Evolutionary conservation across 1,140 invertebrate genomes (phyloP).

Genomic region (Battus philenor): DNA sequence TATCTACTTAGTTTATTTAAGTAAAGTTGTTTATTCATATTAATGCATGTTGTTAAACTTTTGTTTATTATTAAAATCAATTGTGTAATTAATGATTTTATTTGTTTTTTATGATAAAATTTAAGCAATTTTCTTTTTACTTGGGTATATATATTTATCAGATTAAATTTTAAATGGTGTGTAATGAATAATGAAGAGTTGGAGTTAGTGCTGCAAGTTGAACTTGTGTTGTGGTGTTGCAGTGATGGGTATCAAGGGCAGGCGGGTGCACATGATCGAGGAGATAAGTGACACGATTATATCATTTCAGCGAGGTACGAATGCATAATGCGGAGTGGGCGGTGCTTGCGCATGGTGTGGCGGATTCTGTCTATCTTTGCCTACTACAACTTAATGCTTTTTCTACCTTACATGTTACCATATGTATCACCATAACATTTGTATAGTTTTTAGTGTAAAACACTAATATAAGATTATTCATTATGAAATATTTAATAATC

Average conservation of each 20-base stretch:
- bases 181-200: too few species aligned
- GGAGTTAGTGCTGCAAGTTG: constrained; percentile 21
- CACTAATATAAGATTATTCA: too few species aligned
- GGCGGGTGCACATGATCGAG: constrained; percentile 97
- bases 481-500: too few species aligned
- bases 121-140: too few species aligned
- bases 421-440: too few species aligned
- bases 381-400: constrained; percentile 19
- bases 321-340: constrained; percentile 40
- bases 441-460: too few species aligned
- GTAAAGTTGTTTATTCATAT: constrained; percentile 5
- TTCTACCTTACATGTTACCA: constrained; percentile 4
- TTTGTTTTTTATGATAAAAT: too few species aligned
- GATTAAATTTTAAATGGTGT: too few species aligned
- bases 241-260: constrained; percentile 99
- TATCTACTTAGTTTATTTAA: constrained; percentile 28
- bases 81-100: too few species aligned
- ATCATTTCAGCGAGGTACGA: constrained; percentile 97
- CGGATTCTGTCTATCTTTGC: constrained; percentile 29
- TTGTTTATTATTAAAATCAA: too few species aligned
- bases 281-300: constrained; percentile 98
- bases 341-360: constrained; percentile 46
- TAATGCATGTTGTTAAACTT: too few species aligned
- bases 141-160: too few species aligned
- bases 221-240: constrained; percentile 74